Conservation (phyloP, 1,140 invertebrate species). For the Scaptodrosophila lebanonensis region DNA sequence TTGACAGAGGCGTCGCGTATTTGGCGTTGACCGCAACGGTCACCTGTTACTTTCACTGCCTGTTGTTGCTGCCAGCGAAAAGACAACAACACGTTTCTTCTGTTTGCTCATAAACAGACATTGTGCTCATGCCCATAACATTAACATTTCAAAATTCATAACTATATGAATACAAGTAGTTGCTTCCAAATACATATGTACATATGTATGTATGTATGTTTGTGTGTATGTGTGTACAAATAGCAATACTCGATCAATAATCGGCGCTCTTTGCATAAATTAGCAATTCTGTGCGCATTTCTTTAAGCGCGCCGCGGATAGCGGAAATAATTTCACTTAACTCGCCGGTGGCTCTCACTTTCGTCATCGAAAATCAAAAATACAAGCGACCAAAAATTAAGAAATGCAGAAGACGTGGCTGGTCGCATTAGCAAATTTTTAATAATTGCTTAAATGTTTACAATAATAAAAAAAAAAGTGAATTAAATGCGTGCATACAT, state of each 20-base stretch:
- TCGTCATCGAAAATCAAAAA: constrained; percentile 28
- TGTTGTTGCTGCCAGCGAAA: not conserved
- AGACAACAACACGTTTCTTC: constrained; percentile 57
- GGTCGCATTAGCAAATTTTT: constrained; percentile 58
- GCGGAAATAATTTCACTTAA: constrained; percentile 54
- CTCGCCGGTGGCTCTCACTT: constrained; percentile 60
- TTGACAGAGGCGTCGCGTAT: constrained; percentile 28
- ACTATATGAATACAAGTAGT: constrained; percentile 16
- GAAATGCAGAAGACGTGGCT: too few species aligned
- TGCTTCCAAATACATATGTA: not conserved
- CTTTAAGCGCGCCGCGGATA: not conserved
- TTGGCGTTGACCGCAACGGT: constrained; percentile 36
- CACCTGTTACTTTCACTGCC: constrained; percentile 62
- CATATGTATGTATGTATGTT: too few species aligned
- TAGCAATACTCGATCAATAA: constrained; percentile 57
- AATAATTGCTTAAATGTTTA: constrained; percentile 71
- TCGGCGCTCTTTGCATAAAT: constrained; percentile 45
- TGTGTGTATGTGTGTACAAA: not conserved
- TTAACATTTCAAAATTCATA: constrained; percentile 57
- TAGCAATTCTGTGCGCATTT: constrained; percentile 50
- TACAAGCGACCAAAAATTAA: too few species aligned
- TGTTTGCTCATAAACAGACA: constrained; percentile 34
- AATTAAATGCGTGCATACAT: constrained; percentile 55
- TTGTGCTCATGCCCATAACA: constrained; percentile 43
- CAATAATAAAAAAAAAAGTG: too few species aligned